Conservation (phyloP, 1,140 invertebrate species). For the Trialeurodes vaporariorum region DNA sequence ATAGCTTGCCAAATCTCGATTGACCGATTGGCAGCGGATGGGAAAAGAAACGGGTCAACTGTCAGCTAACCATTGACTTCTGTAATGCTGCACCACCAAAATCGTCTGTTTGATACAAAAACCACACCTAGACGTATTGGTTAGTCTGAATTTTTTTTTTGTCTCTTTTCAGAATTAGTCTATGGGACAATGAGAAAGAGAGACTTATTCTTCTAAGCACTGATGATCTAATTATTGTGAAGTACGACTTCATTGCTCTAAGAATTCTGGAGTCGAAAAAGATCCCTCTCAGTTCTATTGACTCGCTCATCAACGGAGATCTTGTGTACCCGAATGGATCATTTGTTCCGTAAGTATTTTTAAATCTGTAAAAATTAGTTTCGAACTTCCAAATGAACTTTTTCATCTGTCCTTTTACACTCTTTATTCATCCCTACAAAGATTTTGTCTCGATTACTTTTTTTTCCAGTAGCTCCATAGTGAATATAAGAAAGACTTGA, state of each 20-base stretch:
- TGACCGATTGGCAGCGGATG: no score
- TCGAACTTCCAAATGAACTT: not conserved
- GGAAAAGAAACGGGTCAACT: no score
- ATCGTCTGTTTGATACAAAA: no score
- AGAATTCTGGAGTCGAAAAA: slow-evolving; percentile 53
- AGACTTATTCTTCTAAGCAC: slow-evolving; percentile 59
- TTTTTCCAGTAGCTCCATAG: no score
- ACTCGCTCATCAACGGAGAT: slow-evolving; percentile 59
- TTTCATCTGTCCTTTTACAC: no score
- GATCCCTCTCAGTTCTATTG: slow-evolving; percentile 49
- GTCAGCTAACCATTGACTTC: no score
- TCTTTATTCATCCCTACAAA: no score
- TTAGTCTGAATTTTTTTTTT: slow-evolving; percentile 11
- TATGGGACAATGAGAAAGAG: slow-evolving; percentile 79
- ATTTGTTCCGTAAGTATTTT: slow-evolving; percentile 61
- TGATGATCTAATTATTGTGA: slow-evolving; percentile 54
- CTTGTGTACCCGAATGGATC: slow-evolving; percentile 65
- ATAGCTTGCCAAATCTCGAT: no score
- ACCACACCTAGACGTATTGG: no score
- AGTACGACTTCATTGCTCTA: slow-evolving; percentile 74
- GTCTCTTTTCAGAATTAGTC: slow-evolving; percentile 51
- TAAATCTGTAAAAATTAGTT: slow-evolving; percentile 16
- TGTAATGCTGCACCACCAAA: no score
- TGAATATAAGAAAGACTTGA: no score
- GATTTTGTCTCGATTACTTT: no score